Evolutionary conservation across 2,797 vertebrate genomes (phyloP).

Genomic region (Molossus alvarezi): DNA sequence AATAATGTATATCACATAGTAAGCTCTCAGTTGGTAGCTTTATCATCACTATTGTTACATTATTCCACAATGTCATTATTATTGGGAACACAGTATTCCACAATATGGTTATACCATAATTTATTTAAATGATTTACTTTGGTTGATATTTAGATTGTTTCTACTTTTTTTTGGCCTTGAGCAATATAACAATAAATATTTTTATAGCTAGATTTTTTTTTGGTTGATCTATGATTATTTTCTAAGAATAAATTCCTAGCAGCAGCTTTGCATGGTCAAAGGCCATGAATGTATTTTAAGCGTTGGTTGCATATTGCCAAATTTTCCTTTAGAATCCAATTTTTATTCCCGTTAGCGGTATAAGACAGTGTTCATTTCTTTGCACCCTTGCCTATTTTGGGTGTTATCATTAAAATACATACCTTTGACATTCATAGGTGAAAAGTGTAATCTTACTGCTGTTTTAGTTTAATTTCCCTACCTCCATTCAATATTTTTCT

Average conservation of each 20-base stretch:
- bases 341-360: background rate
- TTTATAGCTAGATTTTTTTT: slow-evolving; percentile 27
- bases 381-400: background rate
- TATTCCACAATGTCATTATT: background rate
- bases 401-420: background rate
- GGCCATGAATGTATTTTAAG: background rate
- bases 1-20: slow-evolving; percentile 14
- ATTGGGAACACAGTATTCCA: slow-evolving; percentile 1
- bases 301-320: background rate
- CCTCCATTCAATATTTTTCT: background rate
- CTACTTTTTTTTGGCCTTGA: background rate
- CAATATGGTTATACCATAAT: background rate
- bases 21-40: background rate
- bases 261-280: background rate
- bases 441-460: background rate
- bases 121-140: background rate
- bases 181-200: background rate
- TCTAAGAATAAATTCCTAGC: slow-evolving; percentile 30
- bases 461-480: background rate
- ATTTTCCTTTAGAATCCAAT: slow-evolving; percentile 22
- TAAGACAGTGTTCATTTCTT: slow-evolving; percentile 39
- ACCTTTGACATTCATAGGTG: background rate
- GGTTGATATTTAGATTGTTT: slow-evolving; percentile 50
- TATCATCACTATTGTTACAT: background rate
- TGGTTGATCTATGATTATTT: background rate